Conservation (phyloP, 2,888 invertebrate genomes). For the Chalcis sispes region DNA sequence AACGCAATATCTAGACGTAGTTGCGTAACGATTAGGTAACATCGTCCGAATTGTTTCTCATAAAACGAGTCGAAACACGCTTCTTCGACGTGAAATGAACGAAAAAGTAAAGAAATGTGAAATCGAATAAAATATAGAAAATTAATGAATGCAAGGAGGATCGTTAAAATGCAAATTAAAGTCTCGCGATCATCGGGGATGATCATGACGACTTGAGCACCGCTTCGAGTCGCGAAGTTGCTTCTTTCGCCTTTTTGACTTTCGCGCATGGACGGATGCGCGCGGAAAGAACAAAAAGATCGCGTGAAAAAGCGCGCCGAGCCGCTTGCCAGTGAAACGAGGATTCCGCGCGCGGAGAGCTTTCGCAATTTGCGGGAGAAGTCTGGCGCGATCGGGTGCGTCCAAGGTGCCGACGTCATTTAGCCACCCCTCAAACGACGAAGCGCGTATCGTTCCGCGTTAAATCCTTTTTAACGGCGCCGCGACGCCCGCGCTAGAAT, state of each 20-base stretch:
- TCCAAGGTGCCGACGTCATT: slow-evolving; percentile 14
- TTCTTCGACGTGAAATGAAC: no score
- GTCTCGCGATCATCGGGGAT: slow-evolving; percentile 41
- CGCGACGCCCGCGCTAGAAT: no score
- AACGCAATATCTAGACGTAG: no score
- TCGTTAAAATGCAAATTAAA: slow-evolving; percentile 50
- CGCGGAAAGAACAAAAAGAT: slow-evolving; percentile 1
- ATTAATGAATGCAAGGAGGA: no score
- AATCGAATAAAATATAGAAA: no score
- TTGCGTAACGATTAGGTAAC: no score
- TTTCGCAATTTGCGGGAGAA: slow-evolving; percentile 42
- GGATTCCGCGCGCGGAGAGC: slow-evolving; percentile 21
- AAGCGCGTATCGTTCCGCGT: slow-evolving; percentile 11
- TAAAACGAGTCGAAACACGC: no score
- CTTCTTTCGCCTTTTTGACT: not conserved
- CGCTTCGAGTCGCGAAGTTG: not conserved
- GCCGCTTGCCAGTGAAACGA: slow-evolving; percentile 37
- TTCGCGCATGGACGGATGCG: slow-evolving; percentile 21
- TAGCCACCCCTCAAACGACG: slow-evolving; percentile 11
- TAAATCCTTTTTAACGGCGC: slow-evolving; percentile 16
- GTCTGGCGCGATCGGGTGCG: slow-evolving; percentile 37
- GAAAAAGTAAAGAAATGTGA: no score
- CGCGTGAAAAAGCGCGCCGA: not conserved
- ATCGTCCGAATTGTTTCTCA: no score
- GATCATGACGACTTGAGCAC: slow-evolving; percentile 19